Conservation (phyloP, 2,888 invertebrate genomes). For the Drosophila longiperda region DNA sequence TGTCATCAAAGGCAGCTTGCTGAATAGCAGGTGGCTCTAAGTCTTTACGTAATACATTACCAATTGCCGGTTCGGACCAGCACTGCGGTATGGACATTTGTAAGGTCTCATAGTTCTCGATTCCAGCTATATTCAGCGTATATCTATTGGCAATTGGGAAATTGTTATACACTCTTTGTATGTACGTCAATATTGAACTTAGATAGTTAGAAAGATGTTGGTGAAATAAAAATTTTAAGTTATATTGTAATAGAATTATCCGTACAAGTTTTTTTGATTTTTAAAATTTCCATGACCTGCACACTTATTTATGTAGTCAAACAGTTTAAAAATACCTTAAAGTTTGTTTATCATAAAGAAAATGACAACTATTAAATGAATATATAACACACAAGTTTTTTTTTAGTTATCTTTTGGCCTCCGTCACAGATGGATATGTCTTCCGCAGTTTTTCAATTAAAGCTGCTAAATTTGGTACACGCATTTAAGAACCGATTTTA, state of each 20-base stretch:
- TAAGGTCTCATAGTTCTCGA: conserved; percentile 91
- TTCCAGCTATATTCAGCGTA: conserved; percentile 91
- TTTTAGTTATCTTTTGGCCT: too few relatives aligned
- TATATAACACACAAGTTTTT: too few relatives aligned
- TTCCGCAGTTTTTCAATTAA: not conserved
- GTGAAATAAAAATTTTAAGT: not conserved
- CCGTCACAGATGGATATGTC: too few relatives aligned
- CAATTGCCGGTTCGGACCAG: conserved; percentile 91
- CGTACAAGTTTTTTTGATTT: not conserved
- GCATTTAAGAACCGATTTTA: not conserved
- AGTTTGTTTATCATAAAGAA: too few relatives aligned
- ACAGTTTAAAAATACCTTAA: not conserved
- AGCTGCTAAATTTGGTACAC: not conserved
- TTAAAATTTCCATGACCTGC: not conserved
- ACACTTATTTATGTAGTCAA: not conserved
- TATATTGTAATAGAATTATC: not conserved
- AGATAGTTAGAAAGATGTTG: not conserved
- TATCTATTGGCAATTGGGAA: conserved; percentile 85
- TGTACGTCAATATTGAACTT: not conserved
- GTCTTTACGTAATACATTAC: conserved; percentile 86
- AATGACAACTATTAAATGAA: too few relatives aligned
- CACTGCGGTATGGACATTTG: conserved; percentile 89
- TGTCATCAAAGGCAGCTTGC: conserved; percentile 94
- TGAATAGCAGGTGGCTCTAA: conserved; percentile 93
- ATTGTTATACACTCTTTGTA: conserved; percentile 37